Evolutionary conservation across 2,797 vertebrate species (phyloP).

Genomic region (Phyllotis vaccarum): DNA sequence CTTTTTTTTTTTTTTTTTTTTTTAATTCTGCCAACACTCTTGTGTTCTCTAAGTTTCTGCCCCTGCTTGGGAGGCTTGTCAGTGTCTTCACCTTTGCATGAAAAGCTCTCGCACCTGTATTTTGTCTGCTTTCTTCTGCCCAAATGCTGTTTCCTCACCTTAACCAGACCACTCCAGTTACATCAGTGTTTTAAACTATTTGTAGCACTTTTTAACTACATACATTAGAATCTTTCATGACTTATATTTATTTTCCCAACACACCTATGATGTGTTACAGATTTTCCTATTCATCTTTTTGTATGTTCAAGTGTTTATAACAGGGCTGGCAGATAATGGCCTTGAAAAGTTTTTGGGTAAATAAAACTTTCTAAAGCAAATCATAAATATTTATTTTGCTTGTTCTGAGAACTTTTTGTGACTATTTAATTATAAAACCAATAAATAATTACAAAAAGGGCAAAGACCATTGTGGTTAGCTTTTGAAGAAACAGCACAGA

Average conservation of each 20-base stretch:
- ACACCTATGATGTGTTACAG: neutral
- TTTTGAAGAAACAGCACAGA: slow-evolving; percentile 61
- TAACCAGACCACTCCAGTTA: neutral
- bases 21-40: neutral
- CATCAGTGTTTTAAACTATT: neutral
- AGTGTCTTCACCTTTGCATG: neutral
- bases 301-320: slow-evolving; percentile 12
- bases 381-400: slow-evolving; percentile 22
- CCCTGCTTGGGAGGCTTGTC: neutral
- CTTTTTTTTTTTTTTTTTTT: slow-evolving; percentile 42
- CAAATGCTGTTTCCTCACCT: neutral
- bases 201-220: neutral
- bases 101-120: neutral
- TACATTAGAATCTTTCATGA: neutral
- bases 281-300: neutral
- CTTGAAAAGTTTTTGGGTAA: slow-evolving; percentile 45
- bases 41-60: neutral
- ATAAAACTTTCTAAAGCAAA: slow-evolving; percentile 60
- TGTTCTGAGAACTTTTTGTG: slow-evolving; percentile 45
- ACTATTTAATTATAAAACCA: slow-evolving; percentile 47
- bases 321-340: neutral
- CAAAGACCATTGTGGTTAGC: neutral
- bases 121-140: neutral
- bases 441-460: slow-evolving; percentile 56
- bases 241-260: neutral